Base-by-base conservation (phyloP, 2,888 invertebrate species). In the Drosophila helvetica region DNA sequence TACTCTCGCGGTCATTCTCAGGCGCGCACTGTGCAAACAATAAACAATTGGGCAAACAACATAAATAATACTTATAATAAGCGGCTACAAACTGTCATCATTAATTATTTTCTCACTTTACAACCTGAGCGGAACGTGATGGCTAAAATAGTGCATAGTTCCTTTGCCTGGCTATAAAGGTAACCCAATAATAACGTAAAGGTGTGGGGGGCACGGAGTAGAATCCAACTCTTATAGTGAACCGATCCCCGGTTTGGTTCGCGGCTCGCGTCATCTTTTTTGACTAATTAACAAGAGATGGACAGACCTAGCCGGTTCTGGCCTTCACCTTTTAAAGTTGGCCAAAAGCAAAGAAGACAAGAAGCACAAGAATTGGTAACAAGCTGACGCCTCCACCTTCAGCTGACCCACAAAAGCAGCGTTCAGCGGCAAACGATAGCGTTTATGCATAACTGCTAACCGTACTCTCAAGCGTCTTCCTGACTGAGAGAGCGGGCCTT, bases 1-100 rank as follows among this genome's bases (percentile, higher is more conserved):
- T 27, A 43, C 48, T 22, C 45, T 42, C 48, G 4, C 27, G 12
- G 15, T 15, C 58, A 17, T 33, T 38, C 38, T 38, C 38, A 38
- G 38, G 38, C n/a, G 15, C 38, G 7, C n/a, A 38, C 38, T n/a
- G n/a, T n/a, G 38, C 7, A 38, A 43, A 47, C 63, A 54, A 57
- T 22, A 33, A 61, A 61, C 55, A 69, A 52, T 60, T 68, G 61
- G 33, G 56, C 54, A 68, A 56, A 61, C 62, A 58, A 63, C 71
- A 72, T 72, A 71, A 70, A 72, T 72, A 71, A 59, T 64, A 59
- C 71, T 70, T 70, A 63, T 59, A 59, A 77, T 71, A 71, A 78
- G 64, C 75, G 57, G 63, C 68, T 59, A 71, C 58, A 50, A 72
- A 66, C 71, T 85, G 80, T 76, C 82, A 78, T 76, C 85, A 78